Base-by-base conservation (phyloP, 2,797 vertebrate genomes). In the Enteromius afrohamiltoni region DNA sequence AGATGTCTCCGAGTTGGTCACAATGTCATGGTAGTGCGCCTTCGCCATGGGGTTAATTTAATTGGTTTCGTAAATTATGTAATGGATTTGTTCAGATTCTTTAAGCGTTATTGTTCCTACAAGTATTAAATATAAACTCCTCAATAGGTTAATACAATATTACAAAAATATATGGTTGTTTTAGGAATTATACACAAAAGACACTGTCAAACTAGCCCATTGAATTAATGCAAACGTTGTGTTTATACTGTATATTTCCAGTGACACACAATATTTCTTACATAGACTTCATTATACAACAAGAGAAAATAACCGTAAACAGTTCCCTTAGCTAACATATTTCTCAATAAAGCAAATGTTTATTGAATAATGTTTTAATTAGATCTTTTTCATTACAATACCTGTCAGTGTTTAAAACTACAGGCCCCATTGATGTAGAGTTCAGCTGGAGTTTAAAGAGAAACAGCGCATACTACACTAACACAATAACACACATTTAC, bases 381-480 rank as follows among this genome's bases (percentile, higher is more conserved):
- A 80, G 77, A 42, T 16, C 49, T 42, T 71, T 74, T 74, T 76
- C 19, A 53, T 75, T 80, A 80, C 73, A 65, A 85, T 69, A 62
- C 51, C 40, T 62, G 83, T 73, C 85, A 78, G 67, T 78, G 77
- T 77, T 80, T 79, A 60, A 60, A 76, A 85, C 47, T 73, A 62
- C 70, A 71, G 82, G 53, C 67, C 80, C 64, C 67, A 31, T 45
- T 47, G 47, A 40, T 19, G 8, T 37, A 19, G 85, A 58, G 87
- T 89, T 88, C 88, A 89, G 81, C 40, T 19, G 51, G 79, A 85
- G 87, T 87, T 86, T 85, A 83, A 74, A 68, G 71, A 47, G 74
- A 85, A 60, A 79, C 42, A 70, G 37, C 4, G 6, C 75, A 78
- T 69, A 60, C 69, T 85, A 53, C 75, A 42, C 73, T 83, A 83